A percentile compares a stretch with the other conserved stretches of the same genome.
phyloP scores from a whole-genome alignment of 2,113 vertebrate species.

The Heptranchias perlo region DNA sequence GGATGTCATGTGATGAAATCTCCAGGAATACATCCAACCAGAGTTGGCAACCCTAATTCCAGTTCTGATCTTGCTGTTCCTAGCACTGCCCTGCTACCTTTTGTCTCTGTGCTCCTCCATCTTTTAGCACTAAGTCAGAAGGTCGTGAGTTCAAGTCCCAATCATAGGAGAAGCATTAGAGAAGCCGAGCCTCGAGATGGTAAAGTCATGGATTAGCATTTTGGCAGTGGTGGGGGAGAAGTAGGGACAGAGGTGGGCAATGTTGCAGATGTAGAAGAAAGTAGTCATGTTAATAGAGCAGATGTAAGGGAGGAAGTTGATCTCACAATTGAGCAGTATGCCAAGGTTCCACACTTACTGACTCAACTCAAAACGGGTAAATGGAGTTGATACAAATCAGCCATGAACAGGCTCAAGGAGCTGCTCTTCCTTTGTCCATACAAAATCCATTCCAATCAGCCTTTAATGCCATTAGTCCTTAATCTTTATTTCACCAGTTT shows the following conservation, averaged over 20 bases:
- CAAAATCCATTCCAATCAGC: neutral
- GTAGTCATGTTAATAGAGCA: too few species aligned
- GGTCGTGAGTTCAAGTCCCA: neutral
- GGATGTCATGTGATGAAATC: too few species aligned
- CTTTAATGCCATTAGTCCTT: neutral
- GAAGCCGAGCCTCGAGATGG: neutral
- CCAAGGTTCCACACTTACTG: too few species aligned
- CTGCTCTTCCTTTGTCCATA: neutral
- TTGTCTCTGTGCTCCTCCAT: neutral
- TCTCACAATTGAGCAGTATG: too few species aligned
- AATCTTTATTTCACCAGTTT: neutral
- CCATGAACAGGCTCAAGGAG: neutral
- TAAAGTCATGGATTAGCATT: neutral
- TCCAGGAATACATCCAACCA: too few species aligned
- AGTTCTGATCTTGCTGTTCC: neutral
- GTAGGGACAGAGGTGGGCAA: neutral
- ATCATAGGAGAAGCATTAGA: neutral
- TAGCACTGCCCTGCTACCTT: neutral
- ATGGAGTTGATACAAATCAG: neutral
- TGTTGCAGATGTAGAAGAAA: too few species aligned
- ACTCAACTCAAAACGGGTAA: too few species aligned
- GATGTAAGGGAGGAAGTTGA: too few species aligned
- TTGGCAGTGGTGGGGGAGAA: neutral
- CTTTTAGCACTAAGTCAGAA: neutral
- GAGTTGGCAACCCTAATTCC: neutral